Evolutionary conservation across 2,888 invertebrate genomes (phyloP).

Genomic region (Rhagophthalmus giganteus): DNA sequence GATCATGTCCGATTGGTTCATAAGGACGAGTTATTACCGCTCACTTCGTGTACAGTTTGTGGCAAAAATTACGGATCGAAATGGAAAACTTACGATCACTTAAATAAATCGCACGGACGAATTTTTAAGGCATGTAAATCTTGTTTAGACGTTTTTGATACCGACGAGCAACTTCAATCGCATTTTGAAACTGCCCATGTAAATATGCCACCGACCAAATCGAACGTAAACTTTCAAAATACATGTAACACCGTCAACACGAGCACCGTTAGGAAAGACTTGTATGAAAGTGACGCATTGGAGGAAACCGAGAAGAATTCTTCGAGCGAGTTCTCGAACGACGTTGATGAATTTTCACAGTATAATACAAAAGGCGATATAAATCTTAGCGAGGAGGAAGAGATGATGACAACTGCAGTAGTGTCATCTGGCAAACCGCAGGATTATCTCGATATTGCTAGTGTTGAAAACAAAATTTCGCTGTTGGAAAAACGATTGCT

Average conservation of each 20-base stretch:
- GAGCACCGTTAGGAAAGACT: slow-evolving; percentile 7
- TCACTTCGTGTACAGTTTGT: slow-evolving; percentile 62
- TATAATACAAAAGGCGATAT: no score
- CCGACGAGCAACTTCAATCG: slow-evolving; percentile 56
- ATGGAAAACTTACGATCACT: slow-evolving; percentile 64
- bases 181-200: slow-evolving; percentile 56
- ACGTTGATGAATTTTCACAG: slow-evolving; percentile 9
- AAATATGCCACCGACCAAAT: slow-evolving; percentile 27
- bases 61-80: slow-evolving; percentile 64
- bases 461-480: slow-evolving; percentile 42
- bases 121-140: slow-evolving; percentile 62
- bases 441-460: slow-evolving; percentile 7
- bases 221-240: not conserved
- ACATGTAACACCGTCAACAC: not conserved
- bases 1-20: slow-evolving; percentile 61
- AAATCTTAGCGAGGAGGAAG: slow-evolving; percentile 23
- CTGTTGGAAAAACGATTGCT: slow-evolving; percentile 49
- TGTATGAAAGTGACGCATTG: slow-evolving; percentile 26
- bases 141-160: slow-evolving; percentile 62
- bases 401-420: slow-evolving; percentile 7
- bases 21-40: slow-evolving; percentile 55
- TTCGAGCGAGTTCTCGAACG: slow-evolving; percentile 30
- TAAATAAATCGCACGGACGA: slow-evolving; percentile 62
- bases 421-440: slow-evolving; percentile 2
- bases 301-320: slow-evolving; percentile 32